Evolutionary conservation across 23 tunicate species (phyloP), one percentile per base, ranked within the genome.

Genomic region (Phallusia fumigata): DNA sequence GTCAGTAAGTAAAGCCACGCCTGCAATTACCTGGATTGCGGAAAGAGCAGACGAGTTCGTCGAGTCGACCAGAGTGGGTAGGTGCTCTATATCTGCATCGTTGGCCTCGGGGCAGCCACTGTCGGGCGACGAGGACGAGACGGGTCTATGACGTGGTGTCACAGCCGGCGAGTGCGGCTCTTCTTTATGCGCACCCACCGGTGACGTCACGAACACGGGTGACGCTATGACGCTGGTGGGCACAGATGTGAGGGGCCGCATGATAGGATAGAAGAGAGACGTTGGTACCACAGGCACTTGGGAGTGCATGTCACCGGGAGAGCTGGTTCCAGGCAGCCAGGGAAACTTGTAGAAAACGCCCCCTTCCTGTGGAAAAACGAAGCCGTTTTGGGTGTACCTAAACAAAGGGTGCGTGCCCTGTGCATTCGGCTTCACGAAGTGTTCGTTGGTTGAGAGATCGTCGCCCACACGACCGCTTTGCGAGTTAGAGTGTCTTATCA

Each of bases 71-170:
- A 15, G 10, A 18, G 28, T 12, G 2, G 21, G 28, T 5, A 19
- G 30, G 18, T 40, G 53, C 12, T 77, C 81, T 19, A 77, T 19
- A 10, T 77, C 81, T 2, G n/a, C 33, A 5, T 80, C 83, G 50
- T 32, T 80, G 13, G 87, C 73, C 33, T 78, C 92, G 31, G 87
- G 58, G 52, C 83, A 88, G 8, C 92, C 92, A 33, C 92, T 88
- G 83, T 88, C 92, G 0, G 65, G 76, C 2, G 86, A 82, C 35
- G 92, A 88, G 0, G 92, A 83, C 33, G 92, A 82, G 8, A 51
- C 73, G 21, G 89, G 84, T 11, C 92, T 78, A 19, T 80, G 76
- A 76, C 76, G 75, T 35, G 80, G 53, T 31, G 52, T 19, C 2
- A 19, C 32, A 1, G 83, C 0, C 1, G 74, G 32, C 34, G 69